Evolutionary conservation across 2,888 invertebrate species (phyloP).

Genomic region (Perithous albicinctus): DNA sequence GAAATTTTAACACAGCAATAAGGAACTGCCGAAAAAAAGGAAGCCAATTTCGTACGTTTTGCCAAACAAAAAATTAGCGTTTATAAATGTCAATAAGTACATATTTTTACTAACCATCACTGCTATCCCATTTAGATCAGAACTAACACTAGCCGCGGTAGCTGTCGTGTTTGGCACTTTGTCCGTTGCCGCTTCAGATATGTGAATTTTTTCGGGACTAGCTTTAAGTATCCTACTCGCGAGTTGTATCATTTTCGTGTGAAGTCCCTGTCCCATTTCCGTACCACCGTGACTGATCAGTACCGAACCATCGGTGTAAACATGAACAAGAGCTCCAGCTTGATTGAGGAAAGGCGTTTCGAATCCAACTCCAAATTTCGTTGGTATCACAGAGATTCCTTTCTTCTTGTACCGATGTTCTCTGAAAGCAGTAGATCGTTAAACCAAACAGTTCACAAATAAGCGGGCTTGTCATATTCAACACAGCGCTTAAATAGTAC

Average conservation of each 20-base stretch:
- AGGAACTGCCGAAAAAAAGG: no score
- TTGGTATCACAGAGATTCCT: constrained; percentile 93
- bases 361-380: constrained; percentile 94
- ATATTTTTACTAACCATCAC: constrained; percentile 86
- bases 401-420: constrained; percentile 94
- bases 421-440: constrained; percentile 84
- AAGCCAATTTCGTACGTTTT: no score
- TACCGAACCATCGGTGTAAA: constrained; percentile 96
- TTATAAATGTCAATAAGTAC: no score
- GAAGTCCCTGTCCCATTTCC: constrained; percentile 98
- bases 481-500: no score
- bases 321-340: constrained; percentile 93
- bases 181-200: constrained; percentile 94
- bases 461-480: no score
- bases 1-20: no score
- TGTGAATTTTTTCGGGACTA: constrained; percentile 90
- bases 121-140: constrained; percentile 97
- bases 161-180: constrained; percentile 96
- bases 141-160: constrained; percentile 95
- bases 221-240: constrained; percentile 91
- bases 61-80: no score
- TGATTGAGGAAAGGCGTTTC: constrained; percentile 92
- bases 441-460: no score
- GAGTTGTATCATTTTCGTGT: constrained; percentile 98
- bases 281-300: constrained; percentile 96